Evolutionary conservation across 2,797 vertebrate species (phyloP), one percentile per base, ranked within the genome.

Genomic region (Pseudocheirus occidentalis): DNA sequence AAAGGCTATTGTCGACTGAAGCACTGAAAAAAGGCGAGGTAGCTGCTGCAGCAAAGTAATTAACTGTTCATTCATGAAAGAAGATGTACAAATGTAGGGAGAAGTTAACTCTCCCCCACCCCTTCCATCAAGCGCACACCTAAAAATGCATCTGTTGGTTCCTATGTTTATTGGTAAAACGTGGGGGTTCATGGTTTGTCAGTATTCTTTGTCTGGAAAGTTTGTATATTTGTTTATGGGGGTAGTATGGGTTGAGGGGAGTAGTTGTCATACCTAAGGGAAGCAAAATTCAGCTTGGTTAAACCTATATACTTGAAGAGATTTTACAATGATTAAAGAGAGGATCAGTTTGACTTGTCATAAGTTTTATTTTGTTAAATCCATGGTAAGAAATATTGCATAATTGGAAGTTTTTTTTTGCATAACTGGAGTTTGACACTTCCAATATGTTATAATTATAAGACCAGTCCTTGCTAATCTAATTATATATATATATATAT

Each of bases 391-490:
- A 92, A 95, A 95, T 94, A 96, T 81, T 96, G 46, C 40, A 9
- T 98, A 99, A 99, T 98, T 99, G 99, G 98, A 98, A 97, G 98
- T 98, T 2, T 52, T 52, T 52, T 52, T 52, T 81, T 96, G n/a
- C 40, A 9, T 98, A 99, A 99, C 98, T 99, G 99, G 98, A 98
- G 97, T 98, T 98, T 98, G 98, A 98, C 98, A 98, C 98, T 98
- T 98, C 98, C 98, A 98, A 98, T 98, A 98, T 87, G 95, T 98
- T 98, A 97, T 97, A 97, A 94, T 97, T 94, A 92, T 73, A 73
- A 98, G 98, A 98, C 98, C 98, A 73, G 97, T 96, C 98, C 98
- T 97, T 97, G 92, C 90, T 97, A 97, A 98, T 97, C 96, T 98
- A 98, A 98, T 98, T 98, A 92, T 0, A 87, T 94, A 95, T 94